Base-by-base conservation (phyloP, 2,888 invertebrate genomes). In the Diogma glabrata region DNA sequence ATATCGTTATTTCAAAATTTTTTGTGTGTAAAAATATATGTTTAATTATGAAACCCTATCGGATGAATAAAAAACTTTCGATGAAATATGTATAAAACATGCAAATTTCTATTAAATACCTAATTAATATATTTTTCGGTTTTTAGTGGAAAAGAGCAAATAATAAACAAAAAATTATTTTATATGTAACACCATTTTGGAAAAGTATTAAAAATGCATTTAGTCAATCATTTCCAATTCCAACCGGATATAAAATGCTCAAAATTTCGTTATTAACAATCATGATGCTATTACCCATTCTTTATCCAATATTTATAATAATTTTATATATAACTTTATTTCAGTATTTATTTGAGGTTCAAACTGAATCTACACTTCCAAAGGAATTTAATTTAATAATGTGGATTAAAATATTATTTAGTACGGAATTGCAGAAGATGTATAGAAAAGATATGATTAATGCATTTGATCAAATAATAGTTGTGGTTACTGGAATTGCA, bases 221-320 rank as follows among this genome's bases (percentile, higher is more conserved):
- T 17, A 45, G 12, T 46, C 52, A 24, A 26, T n/a, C 38, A 24
- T 47, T 49, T 22, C 52, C 52, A 49, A 47, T 43, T 52, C 48
- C 23, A 23, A 47, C 48, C 1, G 23, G 20, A 20, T 33, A 24
- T 14, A 48, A 48, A 48, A 33, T 48, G 12, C 14, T 48, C 22
- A 24, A 33, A 10, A 33, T 24, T n/a, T 33, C n/a, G 14, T 19
- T 30, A 22, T 7, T 48, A 9, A 1, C n/a, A 7, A 1, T 48
- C 9, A 17, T 48, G 9, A 17, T 48, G n/a, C 19, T 48, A 20
- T 14, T 48, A 12, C 48, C 48, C 14, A 7, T 48, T 14, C 7
- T 48, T 8, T 30, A 30, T 20, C 30, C 48, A 22, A 33, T 48
- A 14, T n/a, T 33, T 33, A 14, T 48, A 22, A 22, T 30, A 10